Percentiles rank a stretch among this genome's conserved stretches.
phyloP scores from a whole-genome alignment of 1,140 invertebrate species.

The Lepidurus couesii region DNA sequence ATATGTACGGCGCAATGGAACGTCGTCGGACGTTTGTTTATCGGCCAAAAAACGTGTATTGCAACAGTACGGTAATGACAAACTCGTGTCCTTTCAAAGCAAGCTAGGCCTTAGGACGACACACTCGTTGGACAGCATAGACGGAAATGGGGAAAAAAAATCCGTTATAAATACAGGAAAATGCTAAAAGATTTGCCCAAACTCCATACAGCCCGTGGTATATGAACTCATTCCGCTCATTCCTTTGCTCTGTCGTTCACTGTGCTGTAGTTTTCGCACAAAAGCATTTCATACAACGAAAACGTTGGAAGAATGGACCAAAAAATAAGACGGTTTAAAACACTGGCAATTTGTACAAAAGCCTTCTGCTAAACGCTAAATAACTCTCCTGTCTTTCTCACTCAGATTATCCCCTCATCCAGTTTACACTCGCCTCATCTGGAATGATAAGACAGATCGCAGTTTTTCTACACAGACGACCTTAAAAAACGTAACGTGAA shows the following conservation, averaged over 20 bases:
- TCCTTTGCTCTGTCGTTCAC: neutral
- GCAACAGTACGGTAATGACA: neutral
- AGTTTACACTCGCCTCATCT: neutral
- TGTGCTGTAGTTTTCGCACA: neutral
- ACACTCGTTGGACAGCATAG: neutral
- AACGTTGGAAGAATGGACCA: neutral
- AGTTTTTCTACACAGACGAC: neutral
- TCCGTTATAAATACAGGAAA: slow-evolving; percentile 3
- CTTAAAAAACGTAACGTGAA: neutral
- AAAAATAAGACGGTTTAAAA: neutral
- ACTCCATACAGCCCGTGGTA: neutral
- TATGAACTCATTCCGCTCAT: neutral
- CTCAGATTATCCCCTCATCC: neutral
- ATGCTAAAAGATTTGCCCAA: neutral
- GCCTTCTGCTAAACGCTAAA: neutral
- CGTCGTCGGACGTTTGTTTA: neutral
- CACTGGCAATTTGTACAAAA: slow-evolving; percentile 7
- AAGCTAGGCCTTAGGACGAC: neutral
- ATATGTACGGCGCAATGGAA: neutral
- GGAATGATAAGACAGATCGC: neutral
- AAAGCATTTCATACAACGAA: neutral
- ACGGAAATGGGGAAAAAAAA: slow-evolving; percentile 8
- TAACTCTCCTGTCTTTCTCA: neutral
- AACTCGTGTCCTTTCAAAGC: neutral
- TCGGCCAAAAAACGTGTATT: neutral